Conservation (phyloP, 64 coral and sea anemone genomes). For the Stichodactyla helianthus region DNA sequence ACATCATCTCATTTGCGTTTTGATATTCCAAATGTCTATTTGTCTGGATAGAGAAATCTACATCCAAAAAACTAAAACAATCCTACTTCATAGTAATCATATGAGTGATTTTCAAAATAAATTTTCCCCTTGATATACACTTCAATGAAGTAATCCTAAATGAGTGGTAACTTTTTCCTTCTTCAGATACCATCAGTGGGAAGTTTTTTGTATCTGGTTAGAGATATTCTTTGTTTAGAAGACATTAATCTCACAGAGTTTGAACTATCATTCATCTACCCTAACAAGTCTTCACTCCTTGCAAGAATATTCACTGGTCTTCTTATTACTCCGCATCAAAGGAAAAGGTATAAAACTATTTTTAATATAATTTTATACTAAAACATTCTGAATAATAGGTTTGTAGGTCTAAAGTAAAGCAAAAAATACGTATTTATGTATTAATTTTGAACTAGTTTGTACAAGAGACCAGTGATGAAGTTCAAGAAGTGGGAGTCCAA, state of each 20-base stretch:
- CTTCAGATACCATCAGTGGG: slow-evolving; percentile 89
- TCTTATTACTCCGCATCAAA: slow-evolving; percentile 87
- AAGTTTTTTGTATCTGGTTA: slow-evolving; percentile 76
- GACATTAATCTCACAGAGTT: slow-evolving; percentile 90
- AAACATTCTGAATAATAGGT: too few relatives aligned
- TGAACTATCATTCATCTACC: slow-evolving; percentile 79
- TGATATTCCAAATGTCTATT: too few relatives aligned
- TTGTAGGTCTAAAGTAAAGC: too few relatives aligned
- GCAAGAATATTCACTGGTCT: slow-evolving; percentile 93
- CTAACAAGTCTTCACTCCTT: slow-evolving; percentile 80
- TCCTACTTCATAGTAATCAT: too few relatives aligned
- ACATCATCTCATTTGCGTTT: too few relatives aligned
- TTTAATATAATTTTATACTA: too few relatives aligned
- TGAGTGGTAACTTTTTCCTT: background rate
- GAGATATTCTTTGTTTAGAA: slow-evolving; percentile 60
- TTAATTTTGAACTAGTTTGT: slow-evolving; percentile 39
- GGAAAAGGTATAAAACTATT: slow-evolving; percentile 62
- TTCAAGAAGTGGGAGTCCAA: slow-evolving; percentile 95
- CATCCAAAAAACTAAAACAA: too few relatives aligned
- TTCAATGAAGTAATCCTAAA: too few relatives aligned
- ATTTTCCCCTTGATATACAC: too few relatives aligned
- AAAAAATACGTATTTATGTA: background rate
- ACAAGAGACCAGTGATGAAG: slow-evolving; percentile 84
- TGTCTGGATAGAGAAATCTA: background rate
- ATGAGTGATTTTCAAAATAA: too few relatives aligned